A percentile compares a stretch with the other conserved stretches of the same genome.
These are phyloP conservation scores for Manis javanica DNA, from an alignment of 2,797 vertebrate genomes.

Conservation along the genomic window DNA sequence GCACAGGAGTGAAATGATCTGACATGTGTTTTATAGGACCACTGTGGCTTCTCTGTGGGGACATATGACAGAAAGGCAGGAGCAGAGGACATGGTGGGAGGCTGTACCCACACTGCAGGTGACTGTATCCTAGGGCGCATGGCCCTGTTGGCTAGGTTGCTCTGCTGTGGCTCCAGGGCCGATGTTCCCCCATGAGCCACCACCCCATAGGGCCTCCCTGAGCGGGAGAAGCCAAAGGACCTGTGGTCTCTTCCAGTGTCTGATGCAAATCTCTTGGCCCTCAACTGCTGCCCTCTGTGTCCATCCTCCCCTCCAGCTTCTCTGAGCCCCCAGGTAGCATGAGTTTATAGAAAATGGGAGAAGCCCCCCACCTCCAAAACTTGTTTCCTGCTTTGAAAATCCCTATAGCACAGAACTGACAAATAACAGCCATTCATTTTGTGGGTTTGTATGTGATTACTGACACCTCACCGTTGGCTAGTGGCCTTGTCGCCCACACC, in stretches of 20 bases:
- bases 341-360: neutral
- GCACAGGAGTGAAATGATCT: neutral
- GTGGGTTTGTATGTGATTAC: neutral
- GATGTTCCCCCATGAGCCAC: neutral
- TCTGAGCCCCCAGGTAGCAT: neutral
- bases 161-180: neutral
- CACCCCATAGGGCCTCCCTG: no score
- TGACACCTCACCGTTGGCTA: neutral
- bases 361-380: neutral
- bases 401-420: neutral
- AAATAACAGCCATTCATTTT: neutral
- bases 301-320: neutral
- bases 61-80: neutral
- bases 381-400: neutral
- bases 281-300: neutral
- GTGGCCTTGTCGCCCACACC: neutral
- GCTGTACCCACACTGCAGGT: neutral
- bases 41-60: neutral
- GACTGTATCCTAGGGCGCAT: neutral
- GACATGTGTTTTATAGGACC: neutral
- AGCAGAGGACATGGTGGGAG: no score
- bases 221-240: neutral
- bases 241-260: neutral
- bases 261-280: neutral
- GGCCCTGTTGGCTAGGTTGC: neutral